Evolutionary conservation across 1,140 invertebrate species (phyloP), one percentile per base, ranked within the genome.

Genomic region (Aricia agestis): DNA sequence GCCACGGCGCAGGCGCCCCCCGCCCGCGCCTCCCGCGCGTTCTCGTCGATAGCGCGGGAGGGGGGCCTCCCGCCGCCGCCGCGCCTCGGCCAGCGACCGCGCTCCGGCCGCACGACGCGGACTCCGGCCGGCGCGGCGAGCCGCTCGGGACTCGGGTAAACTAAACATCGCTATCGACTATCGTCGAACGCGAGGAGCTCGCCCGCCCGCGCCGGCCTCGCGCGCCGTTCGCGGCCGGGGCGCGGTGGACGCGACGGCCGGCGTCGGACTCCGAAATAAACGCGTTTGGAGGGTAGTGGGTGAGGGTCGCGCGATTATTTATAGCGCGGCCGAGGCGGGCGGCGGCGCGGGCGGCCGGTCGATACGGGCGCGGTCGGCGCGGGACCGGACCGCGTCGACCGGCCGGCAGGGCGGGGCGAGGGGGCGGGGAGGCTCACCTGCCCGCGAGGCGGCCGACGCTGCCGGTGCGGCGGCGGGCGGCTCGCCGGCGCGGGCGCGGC

Each of bases 251-350:
- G 45, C 66, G 18, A 65, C 52, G 67, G 36, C 67, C 73, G 45
- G 52, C 69, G 70, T 65, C 66, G 74, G 69, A 75, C 68, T 74
- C 75, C 69, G 76, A 81, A 78, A 79, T 80, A 82, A 82, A 78
- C 81, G 79, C 59, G 70, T 80, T 80, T 80, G 73, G 79, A 82
- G 84, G 84, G 79, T 84, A 82, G 84, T 85, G 76, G 82, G 84
- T 86, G 82, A 86, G 84, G 84, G 82, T 80, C 84, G 77, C 73
- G 68, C 68, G 70, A 67, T 77, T 83, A 85, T 84, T 82, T 80
- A 80, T 82, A 83, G 83, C 77, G 69, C 80, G 82, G 36, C 36
- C 36, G 36, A 36, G 70, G 73, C 74, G 71, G 75, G 70, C 71
- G 74, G 59, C 71, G 59, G 67, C 61, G 67, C 68, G 68, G 45